Evolutionary conservation across 1,140 invertebrate species (phyloP).

Genomic region (Bradynema listronoti): DNA sequence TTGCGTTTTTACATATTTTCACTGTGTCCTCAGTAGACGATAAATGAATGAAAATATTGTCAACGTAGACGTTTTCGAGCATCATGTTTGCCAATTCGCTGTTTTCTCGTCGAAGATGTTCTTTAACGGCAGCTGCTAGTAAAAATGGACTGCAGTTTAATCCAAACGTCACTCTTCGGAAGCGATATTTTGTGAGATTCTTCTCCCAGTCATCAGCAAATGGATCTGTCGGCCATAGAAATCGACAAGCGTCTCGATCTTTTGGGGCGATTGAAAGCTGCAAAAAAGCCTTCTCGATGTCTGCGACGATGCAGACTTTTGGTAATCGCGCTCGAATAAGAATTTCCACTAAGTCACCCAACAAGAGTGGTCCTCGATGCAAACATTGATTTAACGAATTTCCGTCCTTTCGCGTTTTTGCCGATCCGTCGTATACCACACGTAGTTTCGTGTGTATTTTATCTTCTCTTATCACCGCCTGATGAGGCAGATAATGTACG

Average conservation of each 20-base stretch:
- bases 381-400: slow-evolving; percentile 23
- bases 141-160: slow-evolving; percentile 29
- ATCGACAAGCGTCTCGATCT: slow-evolving; percentile 10
- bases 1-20: too few relatives aligned
- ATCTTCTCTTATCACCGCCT: slow-evolving; percentile 15
- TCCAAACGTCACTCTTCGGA: slow-evolving; percentile 31
- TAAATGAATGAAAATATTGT: too few relatives aligned
- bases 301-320: not conserved
- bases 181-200: slow-evolving; percentile 22
- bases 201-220: not conserved
- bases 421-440: slow-evolving; percentile 23
- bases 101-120: too few relatives aligned
- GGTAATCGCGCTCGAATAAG: slow-evolving; percentile 16
- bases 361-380: slow-evolving; percentile 23
- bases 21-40: too few relatives aligned
- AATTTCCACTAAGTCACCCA: slow-evolving; percentile 15
- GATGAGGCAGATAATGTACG: slow-evolving; percentile 18
- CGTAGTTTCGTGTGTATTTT: slow-evolving; percentile 20
- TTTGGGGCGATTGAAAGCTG: not conserved
- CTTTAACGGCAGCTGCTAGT: slow-evolving; percentile 26
- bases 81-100: too few relatives aligned
- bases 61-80: too few relatives aligned
- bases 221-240: slow-evolving; percentile 16
- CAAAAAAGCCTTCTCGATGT: slow-evolving; percentile 19
- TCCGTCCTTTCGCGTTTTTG: slow-evolving; percentile 3